phyloP scores from a whole-genome alignment of 2,797 vertebrate species.

The Rhincodon typus region DNA sequence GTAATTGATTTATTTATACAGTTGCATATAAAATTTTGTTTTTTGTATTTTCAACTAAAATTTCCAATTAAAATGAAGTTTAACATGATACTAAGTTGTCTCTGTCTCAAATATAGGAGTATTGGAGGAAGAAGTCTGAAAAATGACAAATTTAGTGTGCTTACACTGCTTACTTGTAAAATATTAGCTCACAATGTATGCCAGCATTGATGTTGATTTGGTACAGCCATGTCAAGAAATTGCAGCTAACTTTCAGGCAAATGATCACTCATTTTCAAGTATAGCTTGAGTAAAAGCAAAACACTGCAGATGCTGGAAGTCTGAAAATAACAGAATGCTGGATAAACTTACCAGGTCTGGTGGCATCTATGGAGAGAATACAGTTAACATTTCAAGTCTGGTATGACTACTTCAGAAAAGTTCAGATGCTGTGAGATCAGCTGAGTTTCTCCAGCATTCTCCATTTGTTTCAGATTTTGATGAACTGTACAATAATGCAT shows the following conservation, averaged over 20 bases:
- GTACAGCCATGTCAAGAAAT: not conserved
- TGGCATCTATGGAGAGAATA: too few species aligned
- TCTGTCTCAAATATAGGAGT: not conserved
- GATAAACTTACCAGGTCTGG: too few species aligned
- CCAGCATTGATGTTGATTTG: not conserved
- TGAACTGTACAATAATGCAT: not conserved
- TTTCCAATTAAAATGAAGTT: not conserved
- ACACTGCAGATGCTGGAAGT: too few species aligned
- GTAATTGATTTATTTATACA: conserved; percentile 15
- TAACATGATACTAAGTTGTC: not conserved
- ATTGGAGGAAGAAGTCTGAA: not conserved
- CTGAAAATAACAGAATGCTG: too few species aligned
- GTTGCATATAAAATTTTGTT: not conserved
- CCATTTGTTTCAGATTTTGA: too few species aligned
- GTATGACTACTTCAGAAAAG: too few species aligned
- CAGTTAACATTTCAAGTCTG: too few species aligned
- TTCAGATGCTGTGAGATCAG: too few species aligned
- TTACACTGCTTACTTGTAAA: not conserved
- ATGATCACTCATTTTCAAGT: not conserved
- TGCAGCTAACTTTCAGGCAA: not conserved
- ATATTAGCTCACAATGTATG: not conserved
- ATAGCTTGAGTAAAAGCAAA: too few species aligned
- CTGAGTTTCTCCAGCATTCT: too few species aligned
- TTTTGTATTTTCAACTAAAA: not conserved
- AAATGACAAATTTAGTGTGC: not conserved